Base-by-base conservation (phyloP, 2,113 vertebrate species). In the Syngnathoides biaculeatus region DNA sequence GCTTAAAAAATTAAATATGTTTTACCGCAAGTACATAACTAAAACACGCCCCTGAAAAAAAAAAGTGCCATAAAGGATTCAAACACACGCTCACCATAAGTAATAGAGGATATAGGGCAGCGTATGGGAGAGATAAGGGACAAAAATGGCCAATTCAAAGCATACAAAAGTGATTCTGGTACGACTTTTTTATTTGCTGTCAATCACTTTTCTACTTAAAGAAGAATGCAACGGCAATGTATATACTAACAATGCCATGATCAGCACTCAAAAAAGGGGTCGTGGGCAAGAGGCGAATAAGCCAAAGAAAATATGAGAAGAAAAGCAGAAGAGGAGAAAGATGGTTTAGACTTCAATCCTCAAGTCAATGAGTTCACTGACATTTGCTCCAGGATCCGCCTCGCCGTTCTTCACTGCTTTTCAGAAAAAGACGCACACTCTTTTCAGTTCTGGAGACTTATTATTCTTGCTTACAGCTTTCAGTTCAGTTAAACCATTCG, bases 1-100 rank as follows among this genome's bases (percentile, higher is more conserved):
- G 85, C 81, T 89, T 90, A 83, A 90, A 87, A 91, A 91, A 91
- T 90, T 90, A 86, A 91, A 91, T 89, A 86, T 88, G 90, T 88
- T 91, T 91, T 89, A 91, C 83, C 76, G 83, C 86, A 85, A 87
- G 89, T 89, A 91, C 88, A 91, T 91, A 88, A 90, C 89, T 90
- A 88, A 89, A 91, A 88, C 70, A 83, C 73, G 86, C 71, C 78
- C 50, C 63, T 65, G 69, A 69, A 77, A 65, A 78, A 69, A 64
- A 77, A 79, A 68, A 62, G 15, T 30, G 65, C 74, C 77, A 75
- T 84, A 88, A 84, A 82, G 67, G 67, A 84, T 76, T 84, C 64
- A 78, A 78, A 85, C 70, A 43, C 65, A 20, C 66, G 67, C 73
- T 75, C 79, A 80, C 72, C 50, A 45, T 79, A 68, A 72, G 69